Evolutionary conservation across 2,888 invertebrate species (phyloP), one percentile per base, ranked within the genome.

Genomic region (Coecobrya sp.): DNA sequence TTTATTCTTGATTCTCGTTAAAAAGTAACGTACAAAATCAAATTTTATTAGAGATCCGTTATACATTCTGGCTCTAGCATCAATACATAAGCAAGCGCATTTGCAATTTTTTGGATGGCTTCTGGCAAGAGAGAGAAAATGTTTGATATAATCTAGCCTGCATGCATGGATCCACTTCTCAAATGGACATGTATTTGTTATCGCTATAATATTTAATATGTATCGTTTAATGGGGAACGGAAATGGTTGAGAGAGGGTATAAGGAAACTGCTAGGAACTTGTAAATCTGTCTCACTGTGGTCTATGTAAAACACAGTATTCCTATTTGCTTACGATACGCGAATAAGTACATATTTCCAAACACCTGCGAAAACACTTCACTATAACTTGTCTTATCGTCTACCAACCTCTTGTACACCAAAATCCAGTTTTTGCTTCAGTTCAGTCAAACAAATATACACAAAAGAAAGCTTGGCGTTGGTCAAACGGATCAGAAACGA

Each of bases 101-200:
- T 2, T 36, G 36, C 7, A 36, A 36, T 36, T 5, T 86, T 86
- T 86, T 86, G 52, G 70, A 70, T 79, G 30, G 82, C 82, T 89
- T 89, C n/a, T 70, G 68, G 65, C 89, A n/a, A n/a, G 19, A 89
- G 82, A 70, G 82, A 89, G 81, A 52, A 89, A 89, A 65, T 62
- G 52, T 16, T 70, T 89, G 89, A 89, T 89, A 36, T 4, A 89
- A 89, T 89, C 82, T 68, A 49, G 30, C 49, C 88, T 86, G 3
- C 7, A 36, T 73, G n/a, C 73, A 70, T 55, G 73, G 55, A 73
- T 86, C 62, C 79, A 79, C 68, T 82, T 89, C 82, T 70, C 30
- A 62, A 88, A 88, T 62, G 62, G 45, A 68, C 65, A n/a, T n/a
- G 68, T 68, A 73, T 86, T 86, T 86, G 73, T 86, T 73, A 86